Evolutionary conservation across 2,888 invertebrate species (phyloP), one percentile per base, ranked within the genome.

Genomic region (Eristalis arbustorum): DNA sequence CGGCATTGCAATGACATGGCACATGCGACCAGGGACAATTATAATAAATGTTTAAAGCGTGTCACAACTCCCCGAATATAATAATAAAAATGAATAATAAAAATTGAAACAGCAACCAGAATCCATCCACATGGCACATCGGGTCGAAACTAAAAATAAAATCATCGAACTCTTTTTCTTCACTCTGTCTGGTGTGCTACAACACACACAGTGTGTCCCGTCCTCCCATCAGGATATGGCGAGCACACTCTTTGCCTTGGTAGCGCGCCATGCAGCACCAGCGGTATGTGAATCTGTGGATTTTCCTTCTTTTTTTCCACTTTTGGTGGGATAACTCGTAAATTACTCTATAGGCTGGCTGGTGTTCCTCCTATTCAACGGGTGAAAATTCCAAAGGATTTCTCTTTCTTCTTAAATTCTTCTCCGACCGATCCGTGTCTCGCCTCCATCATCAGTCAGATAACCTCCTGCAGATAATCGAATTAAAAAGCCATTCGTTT

Each of bases 401-500:
- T 82, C 78, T 77, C 63, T 77, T 68, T 77, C 63, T 61, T 37
- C 49, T 42, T 59, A 34, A 31, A 31, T 31, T 31, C 57, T 6
- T 23, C 23, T 57, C 57, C 25, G n/a, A 64, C 37, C 22, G 28
- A 11, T 18, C 37, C 22, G 22, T 18, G 64, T 22, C 34, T 25
- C 59, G 59, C 59, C 59, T 59, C 25, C 59, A 59, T 59, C 59
- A 25, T 14, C 23, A n/a, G 25, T 23, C 59, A 23, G 59, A 59
- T 59, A 59, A 59, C 75, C 78, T 40, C 79, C 61, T 69, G 25
- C 59, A 78, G 83, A 90, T 90, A 91, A 91, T 91, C 91, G 91
- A 91, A 91, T 91, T 91, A 91, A 91, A 91, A 91, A 91, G 89
- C 90, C 89, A 90, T 91, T 90, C 89, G 90, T 91, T 91, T 83